Evolutionary conservation across 2,888 invertebrate species (phyloP).

Genomic region (Aporophyla lueneburgensis): DNA sequence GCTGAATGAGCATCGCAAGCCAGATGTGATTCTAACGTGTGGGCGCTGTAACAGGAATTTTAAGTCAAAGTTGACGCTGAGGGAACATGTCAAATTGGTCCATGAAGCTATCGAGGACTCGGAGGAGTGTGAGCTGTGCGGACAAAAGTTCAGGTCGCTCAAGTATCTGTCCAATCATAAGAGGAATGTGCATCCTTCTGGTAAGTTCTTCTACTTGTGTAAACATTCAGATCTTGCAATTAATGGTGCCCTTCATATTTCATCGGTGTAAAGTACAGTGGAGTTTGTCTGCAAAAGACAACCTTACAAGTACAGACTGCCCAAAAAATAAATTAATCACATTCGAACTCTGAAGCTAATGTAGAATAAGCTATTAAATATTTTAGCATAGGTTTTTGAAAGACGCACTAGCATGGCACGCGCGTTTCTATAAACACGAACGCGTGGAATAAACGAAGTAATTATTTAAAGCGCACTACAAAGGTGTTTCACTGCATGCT

Average conservation of each 20-base stretch:
- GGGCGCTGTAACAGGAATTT: slow-evolving; percentile 70
- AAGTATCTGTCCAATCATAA: slow-evolving; percentile 75
- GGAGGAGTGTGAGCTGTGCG: slow-evolving; percentile 72
- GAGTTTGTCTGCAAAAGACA: too few species aligned
- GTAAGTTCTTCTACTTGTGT: slow-evolving; percentile 20
- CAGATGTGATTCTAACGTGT: slow-evolving; percentile 65
- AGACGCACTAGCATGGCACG: too few species aligned
- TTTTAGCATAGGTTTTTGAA: too few species aligned
- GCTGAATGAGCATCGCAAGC: slow-evolving; percentile 66
- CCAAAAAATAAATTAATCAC: too few species aligned
- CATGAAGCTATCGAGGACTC: slow-evolving; percentile 74
- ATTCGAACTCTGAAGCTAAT: too few species aligned
- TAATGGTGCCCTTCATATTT: not conserved
- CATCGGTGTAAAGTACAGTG: not conserved
- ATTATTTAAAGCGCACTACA: too few species aligned
- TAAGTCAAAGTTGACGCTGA: slow-evolving; percentile 71
- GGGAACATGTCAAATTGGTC: slow-evolving; percentile 74
- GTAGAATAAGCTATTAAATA: too few species aligned
- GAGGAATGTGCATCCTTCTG: slow-evolving; percentile 75
- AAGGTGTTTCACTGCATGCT: too few species aligned
- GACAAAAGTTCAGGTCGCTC: slow-evolving; percentile 72
- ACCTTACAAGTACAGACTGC: too few species aligned
- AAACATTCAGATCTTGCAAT: not conserved
- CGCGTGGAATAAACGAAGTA: too few species aligned
- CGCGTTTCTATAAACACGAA: too few species aligned